Conservation (phyloP, 2,797 vertebrate genomes). For the Enteromius fasciolatus region DNA sequence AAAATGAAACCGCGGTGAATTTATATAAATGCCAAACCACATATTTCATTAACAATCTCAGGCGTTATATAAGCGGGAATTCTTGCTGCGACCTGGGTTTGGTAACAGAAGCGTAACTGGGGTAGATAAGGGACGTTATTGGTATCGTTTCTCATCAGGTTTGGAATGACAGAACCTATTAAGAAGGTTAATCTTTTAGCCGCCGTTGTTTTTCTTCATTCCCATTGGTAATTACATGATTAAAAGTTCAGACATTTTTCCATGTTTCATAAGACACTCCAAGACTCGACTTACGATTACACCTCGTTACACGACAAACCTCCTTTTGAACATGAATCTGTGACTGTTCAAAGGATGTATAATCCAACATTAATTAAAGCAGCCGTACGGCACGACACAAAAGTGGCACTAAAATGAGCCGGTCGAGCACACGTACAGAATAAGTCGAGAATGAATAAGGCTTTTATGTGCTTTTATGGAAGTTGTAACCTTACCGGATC, state of each 20-base stretch:
- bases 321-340: constrained; percentile 52
- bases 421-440: background rate
- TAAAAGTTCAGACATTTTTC: constrained; percentile 38
- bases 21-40: background rate
- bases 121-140: background rate
- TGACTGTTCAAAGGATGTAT: constrained; percentile 45
- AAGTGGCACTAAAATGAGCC: constrained; percentile 16
- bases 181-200: constrained; percentile 2
- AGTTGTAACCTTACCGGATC: constrained; percentile 45
- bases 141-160: constrained; percentile 16
- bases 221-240: constrained; percentile 36
- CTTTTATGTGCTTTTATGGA: constrained; percentile 44
- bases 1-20: background rate
- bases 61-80: background rate
- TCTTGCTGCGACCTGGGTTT: background rate
- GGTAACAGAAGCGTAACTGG: background rate
- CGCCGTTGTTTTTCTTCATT: background rate
- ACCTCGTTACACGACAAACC: constrained; percentile 34
- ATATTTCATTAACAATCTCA: background rate
- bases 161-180: constrained; percentile 28
- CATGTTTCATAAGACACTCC: constrained; percentile 47
- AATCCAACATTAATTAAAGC: constrained; percentile 58
- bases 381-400: constrained; percentile 19
- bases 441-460: background rate
- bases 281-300: constrained; percentile 48